Evolutionary conservation across 2,113 vertebrate genomes (phyloP), one percentile per base, ranked within the genome.

Genomic region (Brachyhypopomus occidentalis): DNA sequence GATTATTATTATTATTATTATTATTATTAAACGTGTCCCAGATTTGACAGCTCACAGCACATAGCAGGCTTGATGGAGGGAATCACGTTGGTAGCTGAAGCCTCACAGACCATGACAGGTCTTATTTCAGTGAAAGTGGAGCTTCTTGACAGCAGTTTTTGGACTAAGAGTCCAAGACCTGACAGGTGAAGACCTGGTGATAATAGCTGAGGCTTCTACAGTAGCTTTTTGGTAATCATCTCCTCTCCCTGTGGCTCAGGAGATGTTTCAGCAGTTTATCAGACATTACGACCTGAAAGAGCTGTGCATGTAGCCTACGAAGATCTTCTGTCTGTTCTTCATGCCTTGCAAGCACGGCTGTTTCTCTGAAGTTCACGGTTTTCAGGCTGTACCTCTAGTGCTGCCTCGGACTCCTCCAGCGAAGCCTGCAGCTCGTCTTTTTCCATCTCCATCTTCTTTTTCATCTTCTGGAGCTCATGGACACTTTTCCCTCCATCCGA

Each of bases 381-480:
- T 59, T 52, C 60, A 23, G 36, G 56, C 2, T 11, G 2, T 60
- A 93, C 94, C 93, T 95, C 94, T 64, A 95, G 69, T 2, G 94
- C 93, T 0, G 92, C 92, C 84, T 95, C 94, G 0, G 91, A 92
- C 80, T 95, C 94, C 83, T 94, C 94, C 81, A 95, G 81, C 0
- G 94, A 93, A 11, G 89, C 92, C 85, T 95, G 94, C 16, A 95
- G 77, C 86, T 95, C 94, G 1, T 95, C 94, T 58, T 93, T 94
- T 84, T 95, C 94, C 93, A 94, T 94, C 87, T 94, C 93, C 0
- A 92, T 91, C 87, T 94, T 95, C 89, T 94, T 94, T 84, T 93
- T 95, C 38, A 91, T 88, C 70, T 95, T 95, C 84, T 95, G 94
- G 30, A 95, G 92, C 88, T 95, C 94, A 0, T 95, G 93, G 72